Evolutionary conservation across 2,113 vertebrate species (phyloP).

Genomic region (Syrrhaptes paradoxus): DNA sequence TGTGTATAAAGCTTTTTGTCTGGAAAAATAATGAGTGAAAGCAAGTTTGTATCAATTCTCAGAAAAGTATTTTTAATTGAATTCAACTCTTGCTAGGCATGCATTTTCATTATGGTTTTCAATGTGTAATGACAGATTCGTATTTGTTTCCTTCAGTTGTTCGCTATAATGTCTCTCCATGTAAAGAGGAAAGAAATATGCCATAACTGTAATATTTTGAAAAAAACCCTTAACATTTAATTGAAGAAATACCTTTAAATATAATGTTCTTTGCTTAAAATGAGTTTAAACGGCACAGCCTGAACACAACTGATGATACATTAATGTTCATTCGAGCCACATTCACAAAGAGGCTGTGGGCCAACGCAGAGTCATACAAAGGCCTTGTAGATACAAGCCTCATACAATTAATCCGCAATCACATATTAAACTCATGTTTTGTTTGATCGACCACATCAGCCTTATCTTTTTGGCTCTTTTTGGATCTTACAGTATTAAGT

Average conservation of each 20-base stretch:
- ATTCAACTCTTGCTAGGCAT: background rate
- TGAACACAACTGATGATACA: background rate
- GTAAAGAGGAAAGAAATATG: background rate
- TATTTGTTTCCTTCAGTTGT: background rate
- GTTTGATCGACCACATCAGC: background rate
- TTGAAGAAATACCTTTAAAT: background rate
- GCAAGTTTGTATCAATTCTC: background rate
- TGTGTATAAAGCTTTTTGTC: background rate
- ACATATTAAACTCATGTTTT: background rate
- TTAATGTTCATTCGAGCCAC: background rate
- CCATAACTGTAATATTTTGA: background rate
- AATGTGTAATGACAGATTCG: background rate
- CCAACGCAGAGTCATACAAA: background rate
- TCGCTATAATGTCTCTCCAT: background rate
- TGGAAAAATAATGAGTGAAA: background rate
- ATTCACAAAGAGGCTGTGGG: background rate
- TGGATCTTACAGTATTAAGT: background rate
- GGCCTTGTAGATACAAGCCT: background rate
- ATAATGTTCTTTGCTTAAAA: background rate
- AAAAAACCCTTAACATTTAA: background rate
- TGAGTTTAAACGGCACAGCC: background rate
- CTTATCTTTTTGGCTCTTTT: background rate
- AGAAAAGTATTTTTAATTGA: background rate
- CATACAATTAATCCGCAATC: background rate
- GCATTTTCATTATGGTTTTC: background rate